Evolutionary conservation across 2,888 invertebrate genomes (phyloP), one percentile per base, ranked within the genome.

Genomic region (Eristalis intricaria): DNA sequence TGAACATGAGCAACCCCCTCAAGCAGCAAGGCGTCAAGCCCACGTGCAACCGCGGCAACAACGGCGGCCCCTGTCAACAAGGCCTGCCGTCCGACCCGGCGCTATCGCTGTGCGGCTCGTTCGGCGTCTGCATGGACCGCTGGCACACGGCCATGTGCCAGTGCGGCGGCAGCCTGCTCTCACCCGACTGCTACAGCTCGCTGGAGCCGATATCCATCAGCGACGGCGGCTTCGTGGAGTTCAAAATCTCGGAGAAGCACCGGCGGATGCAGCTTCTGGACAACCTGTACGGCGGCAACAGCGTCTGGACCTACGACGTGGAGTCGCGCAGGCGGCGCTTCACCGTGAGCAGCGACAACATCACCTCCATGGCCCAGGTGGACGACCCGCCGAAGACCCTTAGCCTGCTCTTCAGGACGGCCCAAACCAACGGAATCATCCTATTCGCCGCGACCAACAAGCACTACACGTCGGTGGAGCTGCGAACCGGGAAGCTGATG

Each of bases 371-470:
- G n/a, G 90, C 91, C 2, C 91, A 93, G 68, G 89, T 89, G 5
- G 90, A 89, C 58, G 93, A 93, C 78, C 95, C 96, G 4, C 94
- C 95, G 1, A 98, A 98, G 92, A 95, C 95, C 4, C 93, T 98
- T 23, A 96, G 97, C 74, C 94, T 99, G 74, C 94, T 96, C 89
- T 98, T 99, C 92, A 95, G 97, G 90, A 98, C 98, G 0, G 95
- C 96, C 22, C 95, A 95, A 91, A 94, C 94, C 61, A 95, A 96
- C 90, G 98, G 98, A 1, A 94, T 98, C 38, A 93, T 99, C n/a
- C 94, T 98, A 89, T 97, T 97, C 91, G 96, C 98, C 1, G 96
- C 97, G 0, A 97, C 97, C 50, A 97, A 97, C 90, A 97, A 97
- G 91, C 97, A 98, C 92, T 98, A 96, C 91, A 98, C 98, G 1